Percentiles rank a stretch among this genome's conserved stretches.
Conservation (phyloP, 2,113 vertebrate genomes). For the Cololabis saira region DNA sequence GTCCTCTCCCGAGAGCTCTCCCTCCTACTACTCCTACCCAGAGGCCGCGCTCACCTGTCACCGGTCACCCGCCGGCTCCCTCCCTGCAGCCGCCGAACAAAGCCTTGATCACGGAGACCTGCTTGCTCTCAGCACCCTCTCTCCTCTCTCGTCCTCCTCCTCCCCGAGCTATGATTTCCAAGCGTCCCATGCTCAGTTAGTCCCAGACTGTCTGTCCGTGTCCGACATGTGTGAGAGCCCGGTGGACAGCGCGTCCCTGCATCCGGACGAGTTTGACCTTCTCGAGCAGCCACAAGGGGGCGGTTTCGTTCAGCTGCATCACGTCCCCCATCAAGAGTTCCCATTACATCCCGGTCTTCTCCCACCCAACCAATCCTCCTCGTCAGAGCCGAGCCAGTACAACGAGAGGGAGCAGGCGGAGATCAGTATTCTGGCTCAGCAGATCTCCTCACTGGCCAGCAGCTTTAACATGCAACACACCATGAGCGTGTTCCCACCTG, state of each 20-base stretch:
- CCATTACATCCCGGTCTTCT: constrained; percentile 32
- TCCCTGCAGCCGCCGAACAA: constrained; percentile 18
- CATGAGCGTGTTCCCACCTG: constrained; percentile 1
- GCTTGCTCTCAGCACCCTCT: background rate
- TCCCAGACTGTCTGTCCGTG: constrained; percentile 68
- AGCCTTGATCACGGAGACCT: constrained; percentile 44
- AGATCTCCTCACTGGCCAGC: constrained; percentile 84
- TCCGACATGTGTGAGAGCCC: constrained; percentile 50
- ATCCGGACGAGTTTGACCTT: constrained; percentile 63
- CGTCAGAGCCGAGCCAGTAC: constrained; percentile 43
- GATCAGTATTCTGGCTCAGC: constrained; percentile 82
- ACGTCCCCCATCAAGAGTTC: constrained; percentile 20
- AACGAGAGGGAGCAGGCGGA: constrained; percentile 69
- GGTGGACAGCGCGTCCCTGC: constrained; percentile 52
- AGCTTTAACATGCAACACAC: constrained; percentile 74
- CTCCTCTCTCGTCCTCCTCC: constrained; percentile 37
- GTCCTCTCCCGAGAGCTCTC: constrained; percentile 64
- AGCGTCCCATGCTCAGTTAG: constrained; percentile 61
- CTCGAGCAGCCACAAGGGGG: constrained; percentile 55
- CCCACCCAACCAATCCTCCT: constrained; percentile 54
- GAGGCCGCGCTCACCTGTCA: constrained; percentile 39
- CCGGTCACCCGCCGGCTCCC: constrained; percentile 38
- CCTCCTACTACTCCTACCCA: constrained; percentile 52
- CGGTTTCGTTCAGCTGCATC: constrained; percentile 40
- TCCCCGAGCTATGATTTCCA: constrained; percentile 57